Conservation (phyloP, 2,113 vertebrate genomes). For the Calonectris borealis region DNA sequence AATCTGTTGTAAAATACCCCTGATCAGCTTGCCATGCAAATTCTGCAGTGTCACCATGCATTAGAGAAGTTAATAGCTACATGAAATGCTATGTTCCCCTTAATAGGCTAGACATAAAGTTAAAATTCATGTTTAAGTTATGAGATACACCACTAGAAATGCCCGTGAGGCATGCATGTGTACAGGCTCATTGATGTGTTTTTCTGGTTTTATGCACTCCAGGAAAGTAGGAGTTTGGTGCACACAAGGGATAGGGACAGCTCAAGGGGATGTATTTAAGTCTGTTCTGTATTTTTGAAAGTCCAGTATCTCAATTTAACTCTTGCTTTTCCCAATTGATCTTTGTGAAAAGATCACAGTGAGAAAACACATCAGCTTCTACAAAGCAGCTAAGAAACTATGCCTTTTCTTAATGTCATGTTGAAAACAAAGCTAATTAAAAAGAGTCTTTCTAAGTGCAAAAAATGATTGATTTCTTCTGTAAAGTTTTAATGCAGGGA, state of each 20-base stretch:
- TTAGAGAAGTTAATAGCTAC: not conserved
- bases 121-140: not conserved
- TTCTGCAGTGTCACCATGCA: not conserved
- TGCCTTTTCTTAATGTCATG: not conserved
- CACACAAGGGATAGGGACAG: not conserved
- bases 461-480: not conserved
- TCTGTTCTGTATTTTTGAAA: not conserved
- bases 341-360: not conserved
- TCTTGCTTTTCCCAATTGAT: not conserved
- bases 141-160: not conserved
- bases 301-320: not conserved
- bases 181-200: not conserved
- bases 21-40: not conserved
- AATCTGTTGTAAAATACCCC: not conserved
- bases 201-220: not conserved
- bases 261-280: not conserved
- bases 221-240: not conserved
- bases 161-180: rapidly evolving
- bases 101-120: not conserved
- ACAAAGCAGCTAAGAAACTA: not conserved
- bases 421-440: not conserved
- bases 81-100: not conserved
- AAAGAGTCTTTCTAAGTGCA: not conserved
- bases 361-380: not conserved
- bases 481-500: not conserved